Evolutionary conservation across 2,888 invertebrate species (phyloP).

Genomic region (Seira musarum): DNA sequence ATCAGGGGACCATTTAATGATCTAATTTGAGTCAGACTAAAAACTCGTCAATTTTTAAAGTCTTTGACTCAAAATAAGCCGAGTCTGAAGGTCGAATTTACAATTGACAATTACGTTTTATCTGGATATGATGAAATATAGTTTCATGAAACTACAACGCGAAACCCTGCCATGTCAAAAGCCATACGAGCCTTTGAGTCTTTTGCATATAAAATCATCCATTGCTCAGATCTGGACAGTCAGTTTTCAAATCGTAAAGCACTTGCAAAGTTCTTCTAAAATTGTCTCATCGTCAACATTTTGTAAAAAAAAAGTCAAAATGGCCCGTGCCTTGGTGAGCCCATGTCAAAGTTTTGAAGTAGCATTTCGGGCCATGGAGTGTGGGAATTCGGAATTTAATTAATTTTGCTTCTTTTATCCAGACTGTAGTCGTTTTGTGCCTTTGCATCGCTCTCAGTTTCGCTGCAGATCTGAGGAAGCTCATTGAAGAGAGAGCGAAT

Average conservation of each 20-base stretch:
- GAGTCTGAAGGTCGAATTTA: slow-evolving; percentile 29
- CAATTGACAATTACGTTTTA: neutral
- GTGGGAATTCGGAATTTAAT: neutral
- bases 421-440: slow-evolving; percentile 48
- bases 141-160: slow-evolving; percentile 30
- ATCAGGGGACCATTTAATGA: slow-evolving; percentile 27
- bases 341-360: neutral
- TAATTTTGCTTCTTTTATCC: no score
- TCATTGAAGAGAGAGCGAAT: slow-evolving; percentile 23
- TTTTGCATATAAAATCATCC: slow-evolving; percentile 12
- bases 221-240: slow-evolving; percentile 25
- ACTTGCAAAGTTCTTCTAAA: neutral
- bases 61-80: slow-evolving; percentile 16
- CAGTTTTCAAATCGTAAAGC: slow-evolving; percentile 33
- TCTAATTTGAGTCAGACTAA: slow-evolving; percentile 15
- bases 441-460: slow-evolving; percentile 40
- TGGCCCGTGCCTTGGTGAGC: slow-evolving; percentile 36
- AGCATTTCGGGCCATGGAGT: neutral
- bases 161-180: no score
- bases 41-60: neutral
- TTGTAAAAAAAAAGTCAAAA: no score
- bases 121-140: slow-evolving; percentile 32
- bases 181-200: no score
- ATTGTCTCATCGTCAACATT: no score
- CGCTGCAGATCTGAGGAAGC: slow-evolving; percentile 41